Conservation (phyloP, 2,113 vertebrate species). For the Benitochromis conjunctus region DNA sequence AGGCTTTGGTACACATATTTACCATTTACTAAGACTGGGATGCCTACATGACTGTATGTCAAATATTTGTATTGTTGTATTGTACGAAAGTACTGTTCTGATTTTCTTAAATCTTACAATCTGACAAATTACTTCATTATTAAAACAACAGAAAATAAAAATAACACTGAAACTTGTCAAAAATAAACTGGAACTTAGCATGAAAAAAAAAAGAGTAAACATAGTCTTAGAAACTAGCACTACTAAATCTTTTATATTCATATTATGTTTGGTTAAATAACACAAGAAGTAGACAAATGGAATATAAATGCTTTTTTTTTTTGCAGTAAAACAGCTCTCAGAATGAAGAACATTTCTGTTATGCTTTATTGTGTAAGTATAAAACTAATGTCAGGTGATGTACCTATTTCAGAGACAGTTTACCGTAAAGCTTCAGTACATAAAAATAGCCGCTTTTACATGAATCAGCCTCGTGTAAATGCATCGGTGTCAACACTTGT, state of each 20-base stretch:
- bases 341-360: not conserved
- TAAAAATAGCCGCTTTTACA: not conserved
- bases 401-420: not conserved
- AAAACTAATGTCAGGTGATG: not conserved
- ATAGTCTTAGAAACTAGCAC: not conserved
- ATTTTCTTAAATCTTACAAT: not conserved
- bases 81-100: not conserved
- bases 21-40: fast-evolving
- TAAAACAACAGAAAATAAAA: not conserved
- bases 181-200: not conserved
- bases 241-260: not conserved
- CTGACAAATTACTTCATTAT: not conserved
- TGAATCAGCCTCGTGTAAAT: fast-evolving
- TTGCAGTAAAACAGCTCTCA: not conserved
- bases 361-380: not conserved
- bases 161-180: not conserved
- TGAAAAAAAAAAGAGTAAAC: not conserved
- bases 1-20: not conserved
- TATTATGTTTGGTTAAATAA: not conserved
- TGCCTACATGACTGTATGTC: not conserved
- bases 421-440: not conserved
- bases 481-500: not conserved
- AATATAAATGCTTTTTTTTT: not conserved
- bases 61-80: not conserved
- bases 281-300: not conserved